phyloP scores from a whole-genome alignment of 2,797 vertebrate species.

The Diglossa cyanea region DNA sequence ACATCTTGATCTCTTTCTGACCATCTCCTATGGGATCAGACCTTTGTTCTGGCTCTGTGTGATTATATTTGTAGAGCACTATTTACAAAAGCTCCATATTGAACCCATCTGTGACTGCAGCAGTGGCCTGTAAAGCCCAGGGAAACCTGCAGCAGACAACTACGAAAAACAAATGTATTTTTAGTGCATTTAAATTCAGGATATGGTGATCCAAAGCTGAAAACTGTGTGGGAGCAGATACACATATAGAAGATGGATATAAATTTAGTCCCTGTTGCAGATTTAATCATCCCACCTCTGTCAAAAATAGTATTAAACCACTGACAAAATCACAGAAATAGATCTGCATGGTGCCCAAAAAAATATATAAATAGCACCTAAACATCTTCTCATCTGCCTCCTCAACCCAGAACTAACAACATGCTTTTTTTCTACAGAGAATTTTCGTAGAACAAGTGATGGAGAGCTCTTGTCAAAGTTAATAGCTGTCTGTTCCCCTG shows the following conservation, averaged over 20 bases:
- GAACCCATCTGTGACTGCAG: neutral
- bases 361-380: neutral
- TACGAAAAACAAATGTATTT: neutral
- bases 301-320: neutral
- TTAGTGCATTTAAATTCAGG: neutral
- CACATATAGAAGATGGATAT: neutral
- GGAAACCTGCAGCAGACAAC: neutral
- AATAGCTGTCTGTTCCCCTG: neutral
- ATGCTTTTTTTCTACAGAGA: neutral
- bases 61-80: neutral
- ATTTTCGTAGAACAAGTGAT: neutral
- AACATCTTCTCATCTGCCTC: neutral
- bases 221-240: neutral
- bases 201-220: neutral
- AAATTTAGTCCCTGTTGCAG: neutral
- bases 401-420: neutral
- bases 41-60: neutral
- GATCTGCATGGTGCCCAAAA: neutral
- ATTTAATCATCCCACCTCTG: neutral
- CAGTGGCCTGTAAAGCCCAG: neutral
- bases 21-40: neutral
- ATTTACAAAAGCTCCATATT: neutral
- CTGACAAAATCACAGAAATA: neutral
- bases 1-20: neutral
- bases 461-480: neutral